These are phyloP conservation scores for Catamblyrhynchus diadema DNA, from an alignment of 2,797 vertebrate genomes.

Conservation along the genomic window DNA sequence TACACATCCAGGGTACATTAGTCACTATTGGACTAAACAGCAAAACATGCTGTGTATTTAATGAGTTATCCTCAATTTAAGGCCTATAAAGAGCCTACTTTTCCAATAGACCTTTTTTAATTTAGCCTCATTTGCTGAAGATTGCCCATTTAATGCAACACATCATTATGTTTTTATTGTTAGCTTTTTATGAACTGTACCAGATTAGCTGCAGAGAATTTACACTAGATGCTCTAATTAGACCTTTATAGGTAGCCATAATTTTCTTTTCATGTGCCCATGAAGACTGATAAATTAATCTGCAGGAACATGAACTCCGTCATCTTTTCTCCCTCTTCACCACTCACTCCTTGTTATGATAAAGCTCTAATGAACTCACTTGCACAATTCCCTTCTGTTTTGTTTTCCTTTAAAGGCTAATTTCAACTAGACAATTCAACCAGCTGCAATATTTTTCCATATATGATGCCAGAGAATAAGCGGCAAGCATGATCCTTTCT, in stretches of 20 bases:
- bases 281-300: conserved; percentile 68
- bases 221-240: conserved; percentile 60
- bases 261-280: conserved; percentile 66
- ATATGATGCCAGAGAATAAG: conserved; percentile 75
- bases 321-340: conserved; percentile 20
- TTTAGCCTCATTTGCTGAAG: conserved; percentile 58
- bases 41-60: conserved; percentile 27
- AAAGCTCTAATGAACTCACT: conserved; percentile 60
- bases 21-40: background rate
- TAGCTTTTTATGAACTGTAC: conserved; percentile 67
- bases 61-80: conserved; percentile 64
- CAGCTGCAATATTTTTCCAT: conserved; percentile 78
- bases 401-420: conserved; percentile 77
- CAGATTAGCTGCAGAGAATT: conserved; percentile 54
- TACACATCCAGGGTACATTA: conserved; percentile 2
- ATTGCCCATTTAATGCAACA: conserved; percentile 68
- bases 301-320: conserved; percentile 40
- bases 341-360: conserved; percentile 56
- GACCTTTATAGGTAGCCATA: conserved; percentile 62
- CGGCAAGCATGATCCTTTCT: conserved; percentile 70
- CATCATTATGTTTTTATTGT: conserved; percentile 64
- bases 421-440: conserved; percentile 73
- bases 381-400: conserved; percentile 68
- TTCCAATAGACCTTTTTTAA: conserved; percentile 59
- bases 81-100: conserved; percentile 51